Base-by-base conservation (phyloP, 1,140 invertebrate species). In the Bicyclus anynana region DNA sequence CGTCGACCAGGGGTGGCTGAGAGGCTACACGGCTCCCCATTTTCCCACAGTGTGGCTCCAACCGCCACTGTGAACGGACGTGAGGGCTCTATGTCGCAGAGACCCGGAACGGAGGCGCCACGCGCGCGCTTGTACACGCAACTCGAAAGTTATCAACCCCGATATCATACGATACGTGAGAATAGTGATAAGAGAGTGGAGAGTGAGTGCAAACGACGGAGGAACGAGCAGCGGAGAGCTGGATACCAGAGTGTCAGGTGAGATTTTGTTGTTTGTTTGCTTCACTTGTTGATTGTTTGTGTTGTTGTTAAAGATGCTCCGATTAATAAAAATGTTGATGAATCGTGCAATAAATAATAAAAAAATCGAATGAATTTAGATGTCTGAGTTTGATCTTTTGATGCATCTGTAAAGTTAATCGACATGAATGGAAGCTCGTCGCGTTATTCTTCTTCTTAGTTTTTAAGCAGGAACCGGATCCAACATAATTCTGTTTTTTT, bases 111-210 rank as follows among this genome's bases (percentile, higher is more conserved):
- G 23, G 73, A 80, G 55, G 80, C 75, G 75, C 84, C 77, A 64
- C 84, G 80, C 71, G 77, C 79, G 73, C 72, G 79, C 2, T 64
- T 82, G 9, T 78, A 79, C 56, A 69, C 83, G 77, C 84, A 87
- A 78, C 77, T 90, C 6, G 89, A 90, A 76, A 87, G 86, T 78
- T 90, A 89, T 58, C 87, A 89, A 37, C 89, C 89, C n/a, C 74
- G 77, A 52, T 90, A 90, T 59, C 89, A 90, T 64, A 88, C 87
- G 54, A 88, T 90, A 62, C 79, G 89, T 68, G 86, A 89, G 53
- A 81, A 67, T 52, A 78, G 79, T 85, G 84, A 84, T 72, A 86
- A 79, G 46, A 80, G 58, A 79, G 79, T 80, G 76, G 79, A 84
- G 26, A 84, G 81, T 85, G 82, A 85, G 72, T 78, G 74, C 27